phyloP scores from a whole-genome alignment of 1,140 invertebrate genomes.

The Zaprionus camerounensis region DNA sequence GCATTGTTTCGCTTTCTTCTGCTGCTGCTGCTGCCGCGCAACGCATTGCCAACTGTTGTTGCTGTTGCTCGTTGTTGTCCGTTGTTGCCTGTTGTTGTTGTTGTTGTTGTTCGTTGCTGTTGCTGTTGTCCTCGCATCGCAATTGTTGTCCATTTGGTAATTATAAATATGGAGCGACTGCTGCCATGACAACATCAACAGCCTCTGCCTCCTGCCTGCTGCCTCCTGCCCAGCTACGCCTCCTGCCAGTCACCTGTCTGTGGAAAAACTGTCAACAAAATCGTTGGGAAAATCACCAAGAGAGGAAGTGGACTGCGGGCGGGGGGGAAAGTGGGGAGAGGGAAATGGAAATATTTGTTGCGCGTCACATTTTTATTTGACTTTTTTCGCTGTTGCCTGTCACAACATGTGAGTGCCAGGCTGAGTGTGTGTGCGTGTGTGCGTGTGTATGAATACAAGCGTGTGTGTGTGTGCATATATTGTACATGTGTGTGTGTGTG shows the following conservation, averaged over 20 bases:
- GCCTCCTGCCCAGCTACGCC: neutral
- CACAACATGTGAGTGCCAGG: constrained; percentile 23
- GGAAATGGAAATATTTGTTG: constrained; percentile 63
- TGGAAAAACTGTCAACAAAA: constrained; percentile 77
- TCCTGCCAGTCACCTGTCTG: constrained; percentile 11
- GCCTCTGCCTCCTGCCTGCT: too few relatives aligned
- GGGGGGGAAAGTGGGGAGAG: neutral
- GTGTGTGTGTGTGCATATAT: too few relatives aligned
- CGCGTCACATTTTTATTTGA: constrained; percentile 54
- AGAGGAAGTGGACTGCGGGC: too few relatives aligned
- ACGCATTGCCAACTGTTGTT: constrained; percentile 31
- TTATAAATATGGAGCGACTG: constrained; percentile 71
- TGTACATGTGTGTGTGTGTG: neutral
- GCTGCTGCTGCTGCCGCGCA: constrained; percentile 6
- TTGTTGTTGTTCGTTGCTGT: constrained; percentile 3
- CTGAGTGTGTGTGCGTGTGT: neutral
- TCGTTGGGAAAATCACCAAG: constrained; percentile 1
- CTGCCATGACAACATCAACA: constrained; percentile 56
- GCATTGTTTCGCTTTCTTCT: constrained; percentile 64
- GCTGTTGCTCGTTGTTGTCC: constrained; percentile 44
- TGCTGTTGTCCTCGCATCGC: constrained; percentile 33
- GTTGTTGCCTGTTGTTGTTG: constrained; percentile 55
- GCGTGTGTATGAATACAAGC: neutral
- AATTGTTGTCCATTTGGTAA: constrained; percentile 79
- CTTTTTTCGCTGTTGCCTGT: constrained; percentile 56